A percentile compares a stretch with the other conserved stretches of the same genome.
Conservation (phyloP, 2,113 vertebrate species). For the Bos javanicus region DNA sequence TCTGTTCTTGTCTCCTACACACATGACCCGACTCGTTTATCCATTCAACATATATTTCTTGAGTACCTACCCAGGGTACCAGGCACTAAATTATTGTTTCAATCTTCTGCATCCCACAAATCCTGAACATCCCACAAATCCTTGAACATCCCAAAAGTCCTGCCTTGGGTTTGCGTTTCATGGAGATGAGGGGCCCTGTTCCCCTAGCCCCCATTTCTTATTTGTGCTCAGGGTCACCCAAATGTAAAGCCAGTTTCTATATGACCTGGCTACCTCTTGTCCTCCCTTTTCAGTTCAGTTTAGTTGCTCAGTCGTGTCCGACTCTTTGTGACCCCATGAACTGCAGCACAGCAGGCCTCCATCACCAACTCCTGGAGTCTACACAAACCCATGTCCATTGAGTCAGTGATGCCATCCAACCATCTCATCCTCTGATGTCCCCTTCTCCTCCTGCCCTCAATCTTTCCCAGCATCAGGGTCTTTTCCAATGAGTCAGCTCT, state of each 20-base stretch:
- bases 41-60: neutral
- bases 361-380: neutral
- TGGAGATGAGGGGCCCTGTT: neutral
- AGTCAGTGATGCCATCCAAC: neutral
- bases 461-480: neutral
- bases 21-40: neutral
- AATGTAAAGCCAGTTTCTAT: neutral
- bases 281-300: neutral
- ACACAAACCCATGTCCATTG: neutral
- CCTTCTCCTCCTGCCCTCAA: neutral
- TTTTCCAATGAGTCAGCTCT: neutral
- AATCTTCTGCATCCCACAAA: neutral
- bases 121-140: neutral
- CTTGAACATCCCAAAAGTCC: neutral
- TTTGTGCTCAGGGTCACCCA: neutral
- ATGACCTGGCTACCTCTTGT: neutral
- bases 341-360: rapidly evolving
- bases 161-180: neutral
- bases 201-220: neutral
- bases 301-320: rapidly evolving
- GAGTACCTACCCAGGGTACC: neutral
- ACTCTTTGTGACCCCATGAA: neutral
- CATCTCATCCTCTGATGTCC: neutral
- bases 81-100: neutral
- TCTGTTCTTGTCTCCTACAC: neutral